phyloP scores from a whole-genome alignment of 1,140 invertebrate genomes.

The Drosophila chauvacae region DNA sequence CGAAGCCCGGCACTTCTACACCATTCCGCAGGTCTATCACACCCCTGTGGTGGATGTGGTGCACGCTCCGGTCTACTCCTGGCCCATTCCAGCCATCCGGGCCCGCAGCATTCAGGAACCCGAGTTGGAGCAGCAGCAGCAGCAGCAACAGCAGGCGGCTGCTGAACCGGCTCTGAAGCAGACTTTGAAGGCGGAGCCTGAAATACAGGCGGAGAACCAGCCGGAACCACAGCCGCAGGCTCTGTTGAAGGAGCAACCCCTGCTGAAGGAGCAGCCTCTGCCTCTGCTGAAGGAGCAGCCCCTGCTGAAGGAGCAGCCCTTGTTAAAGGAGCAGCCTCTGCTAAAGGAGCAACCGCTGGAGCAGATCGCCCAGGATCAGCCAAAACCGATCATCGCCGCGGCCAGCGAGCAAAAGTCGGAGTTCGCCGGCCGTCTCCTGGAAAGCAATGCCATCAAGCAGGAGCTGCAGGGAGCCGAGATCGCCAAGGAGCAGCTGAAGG shows the following conservation, averaged over 20 bases:
- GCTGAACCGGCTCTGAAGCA: slow-evolving; percentile 42
- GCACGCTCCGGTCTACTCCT: slow-evolving; percentile 65
- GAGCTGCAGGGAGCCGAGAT: slow-evolving; percentile 35
- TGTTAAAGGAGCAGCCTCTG: slow-evolving; percentile 52
- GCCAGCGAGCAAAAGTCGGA: slow-evolving; percentile 53
- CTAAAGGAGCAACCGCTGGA: slow-evolving; percentile 50
- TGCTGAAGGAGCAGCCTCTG: slow-evolving; percentile 58
- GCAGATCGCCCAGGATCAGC: slow-evolving; percentile 26
- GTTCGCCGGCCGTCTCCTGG: slow-evolving; percentile 64
- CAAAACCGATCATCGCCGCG: slow-evolving; percentile 44
- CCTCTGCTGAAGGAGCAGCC: slow-evolving; percentile 52
- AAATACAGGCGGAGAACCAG: slow-evolving; percentile 30
- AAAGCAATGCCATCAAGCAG: slow-evolving; percentile 60
- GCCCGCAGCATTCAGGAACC: slow-evolving; percentile 70
- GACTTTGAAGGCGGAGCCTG: slow-evolving; percentile 27
- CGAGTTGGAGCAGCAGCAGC: slow-evolving; percentile 31
- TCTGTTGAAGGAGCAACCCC: slow-evolving; percentile 37
- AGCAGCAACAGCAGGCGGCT: slow-evolving; percentile 27
- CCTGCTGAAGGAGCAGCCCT: slow-evolving; percentile 25
- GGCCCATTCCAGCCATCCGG: slow-evolving; percentile 72
- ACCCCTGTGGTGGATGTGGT: slow-evolving; percentile 75
- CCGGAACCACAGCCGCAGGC: slow-evolving; percentile 12
- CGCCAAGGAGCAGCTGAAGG: slow-evolving; percentile 50
- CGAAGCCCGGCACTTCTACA: slow-evolving; percentile 71
- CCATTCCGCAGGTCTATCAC: slow-evolving; percentile 70